Conservation (phyloP, 2,113 vertebrate species). For the Zingel zingel region DNA sequence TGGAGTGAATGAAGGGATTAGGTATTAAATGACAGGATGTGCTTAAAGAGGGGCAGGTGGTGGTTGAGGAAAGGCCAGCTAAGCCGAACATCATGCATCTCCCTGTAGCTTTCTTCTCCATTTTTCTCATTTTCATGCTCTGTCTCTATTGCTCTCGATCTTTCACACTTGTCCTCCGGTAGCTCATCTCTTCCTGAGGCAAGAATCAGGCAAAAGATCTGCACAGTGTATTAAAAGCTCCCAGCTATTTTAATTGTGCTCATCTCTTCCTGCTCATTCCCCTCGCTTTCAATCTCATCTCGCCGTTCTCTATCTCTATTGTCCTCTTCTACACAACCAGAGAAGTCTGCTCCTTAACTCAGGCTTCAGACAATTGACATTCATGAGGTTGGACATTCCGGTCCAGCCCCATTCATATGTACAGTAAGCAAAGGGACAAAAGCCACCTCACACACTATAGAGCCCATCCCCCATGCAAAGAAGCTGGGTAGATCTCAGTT, state of each 20-base stretch:
- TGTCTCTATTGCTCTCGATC: conserved; percentile 49
- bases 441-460: conserved; percentile 45
- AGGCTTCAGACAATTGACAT: conserved; percentile 84
- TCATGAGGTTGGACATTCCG: conserved; percentile 83
- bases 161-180: conserved; percentile 48
- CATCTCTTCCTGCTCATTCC: conserved; percentile 48
- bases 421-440: conserved; percentile 83
- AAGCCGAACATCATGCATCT: conserved; percentile 72
- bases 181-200: conserved; percentile 40
- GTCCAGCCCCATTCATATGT: conserved; percentile 88
- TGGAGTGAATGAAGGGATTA: conserved; percentile 85
- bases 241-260: neutral
- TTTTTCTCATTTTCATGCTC: conserved; percentile 48
- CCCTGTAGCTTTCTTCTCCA: conserved; percentile 5
- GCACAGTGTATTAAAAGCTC: no score
- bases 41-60: conserved; percentile 85
- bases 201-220: no score
- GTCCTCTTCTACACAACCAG: conserved; percentile 78
- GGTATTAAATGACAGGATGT: conserved; percentile 86
- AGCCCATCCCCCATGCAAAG: conserved; percentile 45
- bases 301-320: conserved; percentile 64
- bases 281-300: conserved; percentile 36
- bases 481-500: conserved; percentile 41
- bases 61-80: conserved; percentile 72
- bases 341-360: conserved; percentile 83